These are phyloP conservation scores for Hyperoplus immaculatus DNA, from an alignment of 2,797 vertebrate species.

Conservation along the genomic window DNA sequence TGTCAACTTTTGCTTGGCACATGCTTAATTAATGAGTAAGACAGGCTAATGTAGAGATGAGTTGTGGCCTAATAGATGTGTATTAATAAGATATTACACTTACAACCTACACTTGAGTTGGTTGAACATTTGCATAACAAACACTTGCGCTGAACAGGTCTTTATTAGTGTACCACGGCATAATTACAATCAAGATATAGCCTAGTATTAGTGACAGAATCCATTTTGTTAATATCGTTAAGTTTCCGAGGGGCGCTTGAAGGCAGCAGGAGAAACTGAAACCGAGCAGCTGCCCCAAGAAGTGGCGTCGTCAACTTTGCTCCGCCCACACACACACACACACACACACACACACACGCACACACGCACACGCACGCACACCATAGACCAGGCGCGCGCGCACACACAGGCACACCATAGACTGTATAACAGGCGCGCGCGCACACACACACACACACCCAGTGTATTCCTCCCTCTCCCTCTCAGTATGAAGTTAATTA, in stretches of 20 bases:
- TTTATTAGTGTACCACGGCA: not conserved
- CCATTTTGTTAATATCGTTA: not conserved
- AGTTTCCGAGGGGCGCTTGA: conserved; percentile 55
- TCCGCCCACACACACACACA: conserved; percentile 54
- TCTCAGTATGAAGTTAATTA: conserved; percentile 4
- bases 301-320: conserved; percentile 51
- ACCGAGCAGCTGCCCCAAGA: conserved; percentile 76
- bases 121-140: not conserved
- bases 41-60: too few species aligned
- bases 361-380: conserved; percentile 10
- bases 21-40: not conserved
- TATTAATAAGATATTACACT: too few species aligned
- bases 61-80: too few species aligned
- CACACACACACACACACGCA: conserved; percentile 2
- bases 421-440: not conserved
- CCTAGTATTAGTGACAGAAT: not conserved
- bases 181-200: not conserved
- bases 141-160: not conserved
- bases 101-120: too few species aligned
- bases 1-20: not conserved
- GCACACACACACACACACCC: not conserved
- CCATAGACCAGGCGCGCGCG: not conserved
- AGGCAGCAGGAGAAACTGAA: conserved; percentile 73
- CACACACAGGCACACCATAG: not conserved
- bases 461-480: not conserved